Base-by-base conservation (phyloP, 2,113 vertebrate genomes). In the Vimba vimba region DNA sequence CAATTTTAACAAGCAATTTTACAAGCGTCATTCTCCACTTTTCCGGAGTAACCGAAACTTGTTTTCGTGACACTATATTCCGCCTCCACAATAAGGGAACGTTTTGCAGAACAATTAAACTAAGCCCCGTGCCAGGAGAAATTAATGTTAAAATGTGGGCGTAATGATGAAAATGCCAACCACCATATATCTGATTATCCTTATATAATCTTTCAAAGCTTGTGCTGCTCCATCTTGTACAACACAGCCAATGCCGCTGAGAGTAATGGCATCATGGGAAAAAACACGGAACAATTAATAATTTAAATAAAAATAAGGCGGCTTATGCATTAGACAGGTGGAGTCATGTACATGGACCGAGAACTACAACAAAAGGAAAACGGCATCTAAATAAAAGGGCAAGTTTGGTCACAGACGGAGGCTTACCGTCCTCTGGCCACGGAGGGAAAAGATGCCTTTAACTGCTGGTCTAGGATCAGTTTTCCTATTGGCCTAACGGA, bases 161-260 rank as follows among this genome's bases (percentile, higher is more conserved):
- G 43, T 52, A 60, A 66, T 78, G n/a, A 64, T 50, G 25, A 8
- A 66, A 50, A 9, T 47, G 25, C 27, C 27, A 57, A 78, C 52
- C 33, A n/a, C 2, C 30, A 27, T 8, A 30, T 66, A 55, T 73
- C 23, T 30, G 36, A 57, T 52, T 85, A n/a, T 71, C 68, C 68
- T 43, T 6, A 12, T n/a, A 71, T 71, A 71, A 71, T 71, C 68
- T 71, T 43, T 71, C 68, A 71, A 71, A 43, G 68, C 36, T 43
- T 71, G 39, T 43, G 68, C 68, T n/a, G 9, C 36, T 71, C 0
- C 4, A 23, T 71, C 68, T 71, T 71, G 4, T 71, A 43, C 1
- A 36, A 21, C 2, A 6, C 5, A 39, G 3, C 4, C 10, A 78
- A 59, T 36, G 30, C 9, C 7, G 12, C 9, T 2, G 12, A 19